These are phyloP conservation scores for Holacanthella duospinosa DNA, from an alignment of 2,888 invertebrate species.

Conservation along the genomic window DNA sequence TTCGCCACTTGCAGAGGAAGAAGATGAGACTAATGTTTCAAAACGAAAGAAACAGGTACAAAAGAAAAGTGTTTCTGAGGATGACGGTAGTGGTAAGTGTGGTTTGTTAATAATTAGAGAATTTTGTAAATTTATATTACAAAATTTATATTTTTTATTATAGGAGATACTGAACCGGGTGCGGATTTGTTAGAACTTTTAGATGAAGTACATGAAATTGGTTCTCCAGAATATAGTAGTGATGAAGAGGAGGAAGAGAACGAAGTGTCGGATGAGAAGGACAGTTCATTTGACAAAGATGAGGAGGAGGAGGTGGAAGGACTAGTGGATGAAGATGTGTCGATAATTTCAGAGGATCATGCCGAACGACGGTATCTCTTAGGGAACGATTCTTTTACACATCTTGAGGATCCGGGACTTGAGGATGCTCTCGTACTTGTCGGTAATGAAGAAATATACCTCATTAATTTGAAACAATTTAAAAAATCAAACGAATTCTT, in stretches of 20 bases:
- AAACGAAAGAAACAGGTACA: not conserved
- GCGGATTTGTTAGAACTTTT: not conserved
- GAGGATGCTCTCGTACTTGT: not conserved
- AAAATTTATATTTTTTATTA: not conserved
- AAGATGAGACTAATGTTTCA: not conserved
- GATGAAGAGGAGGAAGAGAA: constrained; percentile 2
- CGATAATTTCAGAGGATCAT: not conserved
- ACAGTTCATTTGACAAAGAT: not conserved
- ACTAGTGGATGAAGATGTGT: not conserved
- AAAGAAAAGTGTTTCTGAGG: not conserved
- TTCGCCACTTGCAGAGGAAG: not conserved
- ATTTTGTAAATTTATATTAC: not conserved
- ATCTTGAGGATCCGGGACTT: constrained; percentile 5
- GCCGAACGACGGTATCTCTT: not conserved
- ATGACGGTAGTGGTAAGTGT: not conserved
- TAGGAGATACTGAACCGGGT: not conserved
- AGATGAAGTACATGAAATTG: too few species aligned
- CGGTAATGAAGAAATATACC: too few species aligned
- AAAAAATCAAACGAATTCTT: not conserved
- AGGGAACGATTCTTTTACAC: not conserved
- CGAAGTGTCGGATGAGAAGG: not conserved
- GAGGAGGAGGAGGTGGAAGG: not conserved
- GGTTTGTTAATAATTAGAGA: not conserved
- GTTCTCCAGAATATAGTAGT: too few species aligned
- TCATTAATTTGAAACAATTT: not conserved